Conservation (phyloP, 1,140 invertebrate genomes). For the Amyelois transitella region DNA sequence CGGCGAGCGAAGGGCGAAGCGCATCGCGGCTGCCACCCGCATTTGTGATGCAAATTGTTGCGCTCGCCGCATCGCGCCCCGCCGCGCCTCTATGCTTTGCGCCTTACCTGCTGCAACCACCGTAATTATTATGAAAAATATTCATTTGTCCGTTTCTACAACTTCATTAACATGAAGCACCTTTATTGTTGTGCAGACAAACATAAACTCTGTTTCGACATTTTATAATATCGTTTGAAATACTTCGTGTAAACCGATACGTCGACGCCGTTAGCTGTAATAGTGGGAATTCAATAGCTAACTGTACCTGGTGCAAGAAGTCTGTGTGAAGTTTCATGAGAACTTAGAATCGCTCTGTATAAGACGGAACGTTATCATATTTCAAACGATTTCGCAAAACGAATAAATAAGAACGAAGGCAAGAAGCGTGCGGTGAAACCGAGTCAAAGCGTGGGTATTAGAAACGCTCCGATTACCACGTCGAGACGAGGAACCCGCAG, state of each 20-base stretch:
- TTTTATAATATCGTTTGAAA: not conserved
- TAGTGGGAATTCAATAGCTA: slow-evolving; percentile 61
- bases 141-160: slow-evolving; percentile 63
- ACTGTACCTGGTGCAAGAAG: slow-evolving; percentile 44
- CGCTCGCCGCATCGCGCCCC: slow-evolving; percentile 36
- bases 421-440: slow-evolving; percentile 72
- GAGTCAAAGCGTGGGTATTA: slow-evolving; percentile 72
- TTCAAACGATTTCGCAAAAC: slow-evolving; percentile 73
- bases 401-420: slow-evolving; percentile 69
- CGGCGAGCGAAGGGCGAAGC: slow-evolving; percentile 35
- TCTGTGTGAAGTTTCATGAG: slow-evolving; percentile 66
- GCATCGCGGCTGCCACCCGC: slow-evolving; percentile 49
- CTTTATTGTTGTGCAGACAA: slow-evolving; percentile 12
- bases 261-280: slow-evolving; percentile 32
- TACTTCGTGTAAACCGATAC: slow-evolving; percentile 33
- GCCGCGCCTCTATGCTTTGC: slow-evolving; percentile 42
- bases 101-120: slow-evolving; percentile 57
- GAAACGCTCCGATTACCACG: slow-evolving; percentile 73
- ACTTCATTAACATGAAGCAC: slow-evolving; percentile 44
- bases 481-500: slow-evolving; percentile 29
- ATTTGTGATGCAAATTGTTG: slow-evolving; percentile 72
- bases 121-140: slow-evolving; percentile 70
- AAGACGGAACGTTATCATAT: slow-evolving; percentile 68
- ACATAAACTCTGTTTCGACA: slow-evolving; percentile 7
- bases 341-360: slow-evolving; percentile 50